These are phyloP conservation scores for Cotesia chilonis DNA, from an alignment of 1,140 invertebrate genomes.

Conservation along the genomic window DNA sequence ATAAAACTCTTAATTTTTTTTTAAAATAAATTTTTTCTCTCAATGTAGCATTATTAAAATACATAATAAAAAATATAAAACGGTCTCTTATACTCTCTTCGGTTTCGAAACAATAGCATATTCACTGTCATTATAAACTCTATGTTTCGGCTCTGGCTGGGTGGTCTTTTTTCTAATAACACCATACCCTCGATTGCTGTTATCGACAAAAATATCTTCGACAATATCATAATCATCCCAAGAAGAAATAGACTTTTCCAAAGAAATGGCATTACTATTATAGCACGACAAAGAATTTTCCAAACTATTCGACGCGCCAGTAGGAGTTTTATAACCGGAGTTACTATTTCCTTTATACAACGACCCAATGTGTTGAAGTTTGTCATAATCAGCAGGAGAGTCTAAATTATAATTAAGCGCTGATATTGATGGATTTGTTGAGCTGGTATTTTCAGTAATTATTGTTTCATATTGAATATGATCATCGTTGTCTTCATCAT, in stretches of 20 bases:
- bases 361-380: conserved; percentile 80
- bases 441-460: conserved; percentile 8
- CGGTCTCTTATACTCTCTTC: conserved; percentile 74
- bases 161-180: conserved; percentile 75
- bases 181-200: conserved; percentile 81
- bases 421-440: conserved; percentile 35
- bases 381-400: conserved; percentile 72
- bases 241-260: conserved; percentile 51
- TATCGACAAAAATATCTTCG: conserved; percentile 76
- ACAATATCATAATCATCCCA: conserved; percentile 77
- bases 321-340: conserved; percentile 72
- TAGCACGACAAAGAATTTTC: conserved; percentile 38
- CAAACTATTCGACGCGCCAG: conserved; percentile 30
- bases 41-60: too few species aligned
- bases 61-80: too few species aligned
- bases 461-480: conserved; percentile 36
- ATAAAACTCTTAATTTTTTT: too few species aligned
- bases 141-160: conserved; percentile 69
- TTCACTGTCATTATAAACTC: conserved; percentile 77
- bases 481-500: conserved; percentile 7
- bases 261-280: conserved; percentile 62
- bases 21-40: too few species aligned
- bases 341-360: conserved; percentile 73
- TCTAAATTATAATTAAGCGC: conserved; percentile 52
- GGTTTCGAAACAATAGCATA: conserved; percentile 84